phyloP scores from a whole-genome alignment of 2,113 vertebrate genomes.

The Nanorana parkeri region DNA sequence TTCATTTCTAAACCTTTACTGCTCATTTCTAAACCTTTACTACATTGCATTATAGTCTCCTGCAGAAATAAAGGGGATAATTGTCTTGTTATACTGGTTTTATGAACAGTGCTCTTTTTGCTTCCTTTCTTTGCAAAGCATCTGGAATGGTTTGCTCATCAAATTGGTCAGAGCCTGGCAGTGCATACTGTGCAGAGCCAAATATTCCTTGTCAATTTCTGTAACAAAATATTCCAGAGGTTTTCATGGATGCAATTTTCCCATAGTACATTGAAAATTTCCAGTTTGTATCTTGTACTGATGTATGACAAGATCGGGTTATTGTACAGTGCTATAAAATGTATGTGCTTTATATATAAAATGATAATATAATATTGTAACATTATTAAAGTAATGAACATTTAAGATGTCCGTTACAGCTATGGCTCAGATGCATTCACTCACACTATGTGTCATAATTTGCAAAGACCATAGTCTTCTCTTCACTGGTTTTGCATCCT shows the following conservation, averaged over 20 bases:
- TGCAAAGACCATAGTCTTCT: background rate
- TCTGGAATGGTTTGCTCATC: conserved; percentile 27
- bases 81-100: conserved; percentile 47
- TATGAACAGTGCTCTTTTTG: conserved; percentile 42
- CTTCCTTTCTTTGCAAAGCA: conserved; percentile 53
- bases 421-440: conserved; percentile 27
- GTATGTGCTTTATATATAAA: background rate
- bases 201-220: background rate
- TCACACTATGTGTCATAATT: background rate
- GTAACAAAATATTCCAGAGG: conserved; percentile 1
- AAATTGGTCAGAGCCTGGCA: conserved; percentile 10
- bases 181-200: conserved; percentile 5
- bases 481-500: background rate
- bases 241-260: conserved; percentile 21
- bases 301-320: conserved; percentile 1
- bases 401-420: conserved; percentile 1
- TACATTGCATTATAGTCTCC: conserved; percentile 11
- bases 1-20: conserved; percentile 24
- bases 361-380: background rate
- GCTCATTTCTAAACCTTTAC: no score
- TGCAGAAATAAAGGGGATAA: conserved; percentile 36
- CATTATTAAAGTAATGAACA: background rate
- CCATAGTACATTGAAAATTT: background rate
- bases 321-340: background rate
- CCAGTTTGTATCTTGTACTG: background rate